Evolutionary conservation across 2,797 vertebrate species (phyloP).

Genomic region (Cryptoprocta ferox): DNA sequence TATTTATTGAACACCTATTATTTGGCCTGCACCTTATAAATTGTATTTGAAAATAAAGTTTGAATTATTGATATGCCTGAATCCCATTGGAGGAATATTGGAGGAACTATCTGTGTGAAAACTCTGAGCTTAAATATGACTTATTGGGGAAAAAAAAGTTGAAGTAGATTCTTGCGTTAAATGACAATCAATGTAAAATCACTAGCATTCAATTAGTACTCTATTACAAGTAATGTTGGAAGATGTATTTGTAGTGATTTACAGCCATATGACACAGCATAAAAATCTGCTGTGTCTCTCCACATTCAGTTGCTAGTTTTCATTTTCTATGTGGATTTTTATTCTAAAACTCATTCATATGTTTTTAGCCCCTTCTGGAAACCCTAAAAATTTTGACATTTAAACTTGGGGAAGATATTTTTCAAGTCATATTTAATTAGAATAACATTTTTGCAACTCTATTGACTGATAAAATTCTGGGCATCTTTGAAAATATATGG

Average conservation of each 20-base stretch:
- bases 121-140: not conserved
- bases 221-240: not conserved
- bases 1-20: not conserved
- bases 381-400: not conserved
- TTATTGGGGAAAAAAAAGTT: not conserved
- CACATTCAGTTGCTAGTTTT: not conserved
- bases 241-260: not conserved
- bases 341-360: not conserved
- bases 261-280: not conserved
- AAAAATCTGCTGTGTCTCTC: not conserved
- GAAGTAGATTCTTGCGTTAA: not conserved
- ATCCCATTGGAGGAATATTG: not conserved
- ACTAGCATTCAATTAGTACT: not conserved
- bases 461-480: not conserved
- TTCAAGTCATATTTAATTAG: not conserved
- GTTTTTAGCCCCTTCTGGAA: not conserved
- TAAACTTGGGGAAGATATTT: not conserved
- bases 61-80: not conserved
- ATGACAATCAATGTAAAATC: not conserved
- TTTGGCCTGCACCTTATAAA: not conserved
- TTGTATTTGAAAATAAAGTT: not conserved
- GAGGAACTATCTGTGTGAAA: not conserved
- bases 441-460: not conserved
- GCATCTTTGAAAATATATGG: not conserved
- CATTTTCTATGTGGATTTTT: not conserved